These are phyloP conservation scores for Chloropsis hardwickii DNA, from an alignment of 2,113 vertebrate species.

Conservation along the genomic window DNA sequence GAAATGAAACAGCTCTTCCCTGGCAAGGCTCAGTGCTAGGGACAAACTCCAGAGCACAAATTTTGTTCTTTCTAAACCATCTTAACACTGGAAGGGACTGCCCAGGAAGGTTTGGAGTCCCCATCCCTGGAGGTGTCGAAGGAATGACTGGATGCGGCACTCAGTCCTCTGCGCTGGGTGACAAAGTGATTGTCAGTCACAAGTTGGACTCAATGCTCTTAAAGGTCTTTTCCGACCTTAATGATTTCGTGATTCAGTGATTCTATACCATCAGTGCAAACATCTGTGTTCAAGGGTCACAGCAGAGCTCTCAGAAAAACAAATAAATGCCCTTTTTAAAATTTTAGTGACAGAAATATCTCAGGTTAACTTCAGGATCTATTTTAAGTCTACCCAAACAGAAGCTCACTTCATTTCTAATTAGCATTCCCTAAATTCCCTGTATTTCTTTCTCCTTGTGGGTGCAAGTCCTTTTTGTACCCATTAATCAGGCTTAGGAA, in stretches of 20 bases:
- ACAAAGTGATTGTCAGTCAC: neutral
- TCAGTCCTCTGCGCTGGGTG: neutral
- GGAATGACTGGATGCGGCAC: neutral
- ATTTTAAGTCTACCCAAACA: neutral
- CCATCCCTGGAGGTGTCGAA: neutral
- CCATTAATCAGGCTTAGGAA: neutral
- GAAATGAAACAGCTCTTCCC: neutral
- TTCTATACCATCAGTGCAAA: neutral
- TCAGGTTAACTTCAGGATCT: neutral
- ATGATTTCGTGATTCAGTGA: neutral
- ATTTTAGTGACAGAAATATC: neutral
- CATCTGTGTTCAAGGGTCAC: neutral
- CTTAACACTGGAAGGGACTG: neutral
- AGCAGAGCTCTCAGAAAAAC: neutral
- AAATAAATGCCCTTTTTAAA: neutral
- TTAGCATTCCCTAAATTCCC: neutral
- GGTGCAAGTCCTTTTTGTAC: neutral
- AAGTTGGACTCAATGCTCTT: rapidly evolving
- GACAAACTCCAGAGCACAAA: neutral
- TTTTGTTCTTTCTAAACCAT: neutral
- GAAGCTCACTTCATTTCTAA: neutral
- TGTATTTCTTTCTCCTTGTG: neutral
- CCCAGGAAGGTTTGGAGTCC: neutral
- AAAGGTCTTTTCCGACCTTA: neutral
- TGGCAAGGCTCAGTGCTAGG: neutral